phyloP scores from a whole-genome alignment of 1,140 invertebrate species.

The Mylabris phalerata region DNA sequence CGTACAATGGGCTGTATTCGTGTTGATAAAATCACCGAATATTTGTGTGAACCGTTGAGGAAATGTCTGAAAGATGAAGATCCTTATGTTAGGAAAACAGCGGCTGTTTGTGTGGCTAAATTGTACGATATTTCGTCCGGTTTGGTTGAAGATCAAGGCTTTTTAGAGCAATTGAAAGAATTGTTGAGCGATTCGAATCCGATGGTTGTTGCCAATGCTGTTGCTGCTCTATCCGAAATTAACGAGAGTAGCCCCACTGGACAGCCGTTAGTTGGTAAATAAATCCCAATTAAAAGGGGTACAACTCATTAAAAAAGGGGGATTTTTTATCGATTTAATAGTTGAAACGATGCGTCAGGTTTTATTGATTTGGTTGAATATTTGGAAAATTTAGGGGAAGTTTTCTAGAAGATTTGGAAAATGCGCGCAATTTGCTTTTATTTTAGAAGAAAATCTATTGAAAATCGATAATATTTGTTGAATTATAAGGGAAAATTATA shows the following conservation, averaged over 20 bases:
- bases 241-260: slow-evolving; percentile 94
- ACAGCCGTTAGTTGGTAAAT: slow-evolving; percentile 71
- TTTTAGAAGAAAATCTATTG: too few species aligned
- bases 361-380: neutral
- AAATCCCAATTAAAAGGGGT: too few species aligned
- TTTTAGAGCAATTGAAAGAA: slow-evolving; percentile 95
- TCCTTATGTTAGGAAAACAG: slow-evolving; percentile 98
- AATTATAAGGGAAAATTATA: too few species aligned
- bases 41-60: slow-evolving; percentile 95
- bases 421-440: too few species aligned
- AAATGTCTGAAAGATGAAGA: slow-evolving; percentile 99
- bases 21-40: slow-evolving; percentile 99
- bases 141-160: slow-evolving; percentile 97
- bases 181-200: slow-evolving; percentile 98
- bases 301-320: too few species aligned
- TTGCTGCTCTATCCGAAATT: slow-evolving; percentile 97
- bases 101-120: slow-evolving; percentile 98
- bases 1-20: slow-evolving; percentile 99
- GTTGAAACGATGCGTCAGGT: too few species aligned
- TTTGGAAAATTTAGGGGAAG: too few species aligned
- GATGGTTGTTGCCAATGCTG: slow-evolving; percentile 99
- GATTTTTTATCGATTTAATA: too few species aligned
- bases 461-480: too few species aligned
- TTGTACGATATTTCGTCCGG: slow-evolving; percentile 96
- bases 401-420: too few species aligned